phyloP scores from a whole-genome alignment of 1,140 invertebrate species.

The Sycophaga agraensis region DNA sequence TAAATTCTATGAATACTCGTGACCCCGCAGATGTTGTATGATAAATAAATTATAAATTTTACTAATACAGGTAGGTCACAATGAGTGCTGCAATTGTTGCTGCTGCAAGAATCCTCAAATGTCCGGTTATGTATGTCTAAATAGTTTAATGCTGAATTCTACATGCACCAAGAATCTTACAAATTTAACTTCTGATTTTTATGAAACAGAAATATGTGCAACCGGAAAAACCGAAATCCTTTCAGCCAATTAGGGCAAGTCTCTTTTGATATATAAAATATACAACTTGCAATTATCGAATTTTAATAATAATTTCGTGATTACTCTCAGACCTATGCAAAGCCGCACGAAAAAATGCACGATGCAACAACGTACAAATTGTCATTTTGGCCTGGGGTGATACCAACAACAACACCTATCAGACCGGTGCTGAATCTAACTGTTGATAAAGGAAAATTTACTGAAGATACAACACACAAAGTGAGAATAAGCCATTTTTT shows the following conservation, averaged over 20 bases:
- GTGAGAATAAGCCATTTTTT: conserved; percentile 26
- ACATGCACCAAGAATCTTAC: not conserved
- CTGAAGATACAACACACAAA: conserved; percentile 47
- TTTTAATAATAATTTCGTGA: too few species aligned
- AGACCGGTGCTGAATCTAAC: conserved; percentile 36
- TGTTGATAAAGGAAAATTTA: conserved; percentile 35
- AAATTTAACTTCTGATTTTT: not conserved
- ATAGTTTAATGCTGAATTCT: not conserved
- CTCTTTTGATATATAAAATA: too few species aligned
- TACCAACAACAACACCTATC: conserved; percentile 31
- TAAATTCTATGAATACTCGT: conserved; percentile 1
- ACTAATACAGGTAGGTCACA: conserved; percentile 39
- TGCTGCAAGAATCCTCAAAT: conserved; percentile 41
- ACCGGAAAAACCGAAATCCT: conserved; percentile 60
- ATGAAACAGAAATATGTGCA: conserved; percentile 59
- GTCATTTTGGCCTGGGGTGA: conserved; percentile 58
- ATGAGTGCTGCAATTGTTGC: conserved; percentile 45
- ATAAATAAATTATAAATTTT: too few species aligned
- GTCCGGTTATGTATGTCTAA: conserved; percentile 37
- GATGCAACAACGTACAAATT: conserved; percentile 62
- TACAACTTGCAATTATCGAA: too few species aligned
- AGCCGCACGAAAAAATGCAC: too few species aligned
- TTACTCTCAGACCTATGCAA: too few species aligned
- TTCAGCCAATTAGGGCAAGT: conserved; percentile 53
- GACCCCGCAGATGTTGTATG: too few species aligned